phyloP scores from a whole-genome alignment of 2,888 invertebrate species.

The Hirtodrosophila histrioides region DNA sequence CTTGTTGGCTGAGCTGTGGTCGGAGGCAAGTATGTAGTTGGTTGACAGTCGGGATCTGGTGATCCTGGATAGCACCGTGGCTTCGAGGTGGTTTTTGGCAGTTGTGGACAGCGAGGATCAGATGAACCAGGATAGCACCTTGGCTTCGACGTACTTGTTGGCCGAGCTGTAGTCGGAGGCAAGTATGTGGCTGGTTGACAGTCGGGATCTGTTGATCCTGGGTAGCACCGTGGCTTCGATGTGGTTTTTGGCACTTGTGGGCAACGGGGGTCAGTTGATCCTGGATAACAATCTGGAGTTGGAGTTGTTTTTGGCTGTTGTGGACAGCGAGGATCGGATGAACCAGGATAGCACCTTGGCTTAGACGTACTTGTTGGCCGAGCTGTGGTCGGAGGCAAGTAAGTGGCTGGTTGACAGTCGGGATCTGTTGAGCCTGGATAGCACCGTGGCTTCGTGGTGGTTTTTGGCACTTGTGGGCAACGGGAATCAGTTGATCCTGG shows the following conservation, averaged over 20 bases:
- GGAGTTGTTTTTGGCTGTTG: constrained; percentile 45
- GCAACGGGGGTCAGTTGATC: constrained; percentile 29
- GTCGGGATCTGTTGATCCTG: constrained; percentile 22
- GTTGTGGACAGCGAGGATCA: constrained; percentile 30
- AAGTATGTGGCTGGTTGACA: constrained; percentile 15
- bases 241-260: constrained; percentile 14
- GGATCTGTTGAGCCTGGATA: constrained; percentile 78
- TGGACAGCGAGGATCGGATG: constrained; percentile 81
- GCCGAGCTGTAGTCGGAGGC: constrained; percentile 10
- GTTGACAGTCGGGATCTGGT: constrained; percentile 53
- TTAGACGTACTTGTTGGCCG: constrained; percentile 72
- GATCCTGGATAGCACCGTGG: constrained; percentile 44
- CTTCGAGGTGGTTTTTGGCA: constrained; percentile 1
- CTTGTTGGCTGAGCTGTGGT: too few relatives aligned
- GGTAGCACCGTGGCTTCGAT: constrained; percentile 7
- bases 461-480: constrained; percentile 51
- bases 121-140: constrained; percentile 18
- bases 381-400: constrained; percentile 37
- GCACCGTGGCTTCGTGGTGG: constrained; percentile 58
- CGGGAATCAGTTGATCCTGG: constrained; percentile 82
- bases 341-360: constrained; percentile 38
- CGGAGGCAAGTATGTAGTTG: constrained; percentile 27
- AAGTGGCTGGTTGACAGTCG: constrained; percentile 22
- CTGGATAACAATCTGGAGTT: constrained; percentile 15
- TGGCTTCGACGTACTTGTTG: constrained; percentile 4